phyloP scores from a whole-genome alignment of 2,888 invertebrate genomes.

The Strigamia crassipes region DNA sequence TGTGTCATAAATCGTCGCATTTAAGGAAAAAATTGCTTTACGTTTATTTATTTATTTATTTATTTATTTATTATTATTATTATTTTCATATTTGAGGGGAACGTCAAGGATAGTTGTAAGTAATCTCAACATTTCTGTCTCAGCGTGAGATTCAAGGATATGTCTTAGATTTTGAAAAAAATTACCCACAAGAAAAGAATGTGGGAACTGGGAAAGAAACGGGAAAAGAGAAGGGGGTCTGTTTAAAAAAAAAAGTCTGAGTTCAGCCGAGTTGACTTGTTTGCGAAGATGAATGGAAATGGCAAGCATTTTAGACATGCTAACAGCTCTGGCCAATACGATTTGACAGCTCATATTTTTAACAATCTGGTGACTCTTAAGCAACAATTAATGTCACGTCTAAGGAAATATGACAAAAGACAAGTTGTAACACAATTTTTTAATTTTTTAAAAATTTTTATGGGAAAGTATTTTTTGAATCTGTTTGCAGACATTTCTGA shows the following conservation, averaged over 20 bases:
- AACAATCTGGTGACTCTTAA: slow-evolving; percentile 23
- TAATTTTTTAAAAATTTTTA: not conserved
- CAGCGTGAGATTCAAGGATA: slow-evolving; percentile 13
- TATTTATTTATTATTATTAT: not conserved
- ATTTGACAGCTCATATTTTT: slow-evolving; percentile 25
- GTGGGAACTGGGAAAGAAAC: slow-evolving; percentile 21
- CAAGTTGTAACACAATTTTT: not conserved
- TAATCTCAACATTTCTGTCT: slow-evolving; percentile 1
- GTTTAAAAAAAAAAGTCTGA: not conserved
- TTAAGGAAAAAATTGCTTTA: not conserved
- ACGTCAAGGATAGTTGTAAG: slow-evolving; percentile 6
- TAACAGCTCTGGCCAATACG: slow-evolving; percentile 18
- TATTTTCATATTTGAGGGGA: not conserved
- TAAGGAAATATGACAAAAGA: slow-evolving; percentile 24
- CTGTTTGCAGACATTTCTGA: not conserved
- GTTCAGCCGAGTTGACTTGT: slow-evolving; percentile 30
- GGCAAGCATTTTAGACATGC: slow-evolving; percentile 27
- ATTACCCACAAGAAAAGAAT: slow-evolving; percentile 32
- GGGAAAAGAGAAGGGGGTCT: not conserved
- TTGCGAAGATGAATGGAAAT: slow-evolving; percentile 28
- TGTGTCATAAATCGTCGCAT: not conserved
- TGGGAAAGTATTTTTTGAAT: not conserved
- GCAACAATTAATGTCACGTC: not conserved
- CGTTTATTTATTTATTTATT: too few species aligned
- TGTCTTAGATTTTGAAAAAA: slow-evolving; percentile 28